Conservation (phyloP, 1,140 invertebrate species). For the Oppia nitens region DNA sequence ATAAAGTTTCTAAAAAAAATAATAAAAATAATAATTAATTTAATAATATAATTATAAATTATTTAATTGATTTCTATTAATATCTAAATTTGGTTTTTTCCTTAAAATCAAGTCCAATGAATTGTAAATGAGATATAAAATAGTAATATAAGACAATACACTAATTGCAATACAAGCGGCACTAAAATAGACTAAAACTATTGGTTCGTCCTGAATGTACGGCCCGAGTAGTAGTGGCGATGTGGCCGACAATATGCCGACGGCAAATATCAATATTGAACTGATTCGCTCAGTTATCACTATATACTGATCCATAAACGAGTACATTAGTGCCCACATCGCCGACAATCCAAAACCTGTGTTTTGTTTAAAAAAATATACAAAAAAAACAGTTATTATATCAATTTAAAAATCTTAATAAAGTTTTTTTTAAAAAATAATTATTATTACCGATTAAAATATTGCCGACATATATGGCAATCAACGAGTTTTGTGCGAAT, state of each 20-base stretch:
- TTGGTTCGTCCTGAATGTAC: not conserved
- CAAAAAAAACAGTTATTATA: not conserved
- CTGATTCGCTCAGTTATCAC: not conserved
- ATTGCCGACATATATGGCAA: not conserved
- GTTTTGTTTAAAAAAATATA: not conserved
- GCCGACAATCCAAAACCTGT: constrained; percentile 3
- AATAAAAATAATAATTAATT: no score
- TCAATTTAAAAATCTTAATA: not conserved
- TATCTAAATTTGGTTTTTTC: no score
- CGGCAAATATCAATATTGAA: not conserved
- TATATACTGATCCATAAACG: constrained; percentile 1
- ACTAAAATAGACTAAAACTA: not conserved
- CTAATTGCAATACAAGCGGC: not conserved
- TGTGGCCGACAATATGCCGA: not conserved
- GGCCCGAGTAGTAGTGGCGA: not conserved
- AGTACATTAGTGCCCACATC: constrained; percentile 2
- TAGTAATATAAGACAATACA: no score
- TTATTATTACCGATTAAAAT: not conserved
- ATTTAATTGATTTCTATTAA: no score
- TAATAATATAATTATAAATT: no score
- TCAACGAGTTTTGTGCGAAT: not conserved
- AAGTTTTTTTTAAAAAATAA: not conserved
- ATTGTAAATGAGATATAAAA: no score
- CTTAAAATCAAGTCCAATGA: no score
- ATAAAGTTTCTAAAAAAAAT: no score